Conservation (phyloP, 2,888 invertebrate genomes). For the Zonitis immaculata region DNA sequence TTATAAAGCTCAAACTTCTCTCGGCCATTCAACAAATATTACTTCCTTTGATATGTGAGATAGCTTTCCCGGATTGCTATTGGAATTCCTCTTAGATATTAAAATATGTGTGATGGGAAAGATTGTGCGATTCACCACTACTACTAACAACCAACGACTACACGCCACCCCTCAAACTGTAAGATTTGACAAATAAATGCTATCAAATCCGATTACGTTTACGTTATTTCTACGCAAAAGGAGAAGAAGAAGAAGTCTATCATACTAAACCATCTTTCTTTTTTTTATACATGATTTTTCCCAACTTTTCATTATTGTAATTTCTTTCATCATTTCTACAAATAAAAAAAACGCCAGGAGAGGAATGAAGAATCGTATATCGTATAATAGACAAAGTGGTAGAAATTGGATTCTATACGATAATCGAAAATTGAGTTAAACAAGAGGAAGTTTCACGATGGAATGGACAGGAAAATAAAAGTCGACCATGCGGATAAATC, state of each 20-base stretch:
- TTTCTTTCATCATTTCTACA: constrained; percentile 20
- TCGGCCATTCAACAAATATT: constrained; percentile 47
- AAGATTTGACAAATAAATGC: constrained; percentile 27
- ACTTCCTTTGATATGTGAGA: constrained; percentile 50
- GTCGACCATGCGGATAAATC: neutral
- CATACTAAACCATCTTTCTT: constrained; percentile 17
- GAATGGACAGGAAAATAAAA: neutral
- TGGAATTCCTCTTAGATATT: constrained; percentile 40
- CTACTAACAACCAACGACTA: no score
- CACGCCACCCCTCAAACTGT: neutral
- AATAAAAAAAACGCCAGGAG: no score
- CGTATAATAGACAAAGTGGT: neutral
- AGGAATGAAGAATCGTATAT: neutral
- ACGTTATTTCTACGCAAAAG: constrained; percentile 6
- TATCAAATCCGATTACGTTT: constrained; percentile 31
- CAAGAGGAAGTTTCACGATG: no score
- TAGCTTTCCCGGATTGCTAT: constrained; percentile 40
- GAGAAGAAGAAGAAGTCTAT: constrained; percentile 10
- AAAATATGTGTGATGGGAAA: constrained; percentile 25
- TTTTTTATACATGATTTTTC: constrained; percentile 2
- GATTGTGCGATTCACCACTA: constrained; percentile 18
- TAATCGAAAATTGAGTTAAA: constrained; percentile 2
- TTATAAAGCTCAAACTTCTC: constrained; percentile 13
- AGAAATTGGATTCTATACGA: neutral
- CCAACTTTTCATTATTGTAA: constrained; percentile 30